Percentiles rank a stretch among this genome's conserved stretches.
phyloP scores from a whole-genome alignment of 2,888 invertebrate genomes.

The Apeira syringaria region DNA sequence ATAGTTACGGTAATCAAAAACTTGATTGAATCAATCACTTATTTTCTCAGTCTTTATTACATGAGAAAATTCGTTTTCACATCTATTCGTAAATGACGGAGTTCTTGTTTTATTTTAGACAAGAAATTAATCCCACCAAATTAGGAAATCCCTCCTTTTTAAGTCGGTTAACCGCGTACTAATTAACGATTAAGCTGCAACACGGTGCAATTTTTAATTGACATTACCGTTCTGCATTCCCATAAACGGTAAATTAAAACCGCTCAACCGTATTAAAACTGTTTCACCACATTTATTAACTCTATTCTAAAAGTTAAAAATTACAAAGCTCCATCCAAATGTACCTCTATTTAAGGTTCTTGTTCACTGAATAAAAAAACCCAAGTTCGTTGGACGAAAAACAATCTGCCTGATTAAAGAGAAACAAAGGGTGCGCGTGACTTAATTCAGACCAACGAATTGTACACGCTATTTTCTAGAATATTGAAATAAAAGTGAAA shows the following conservation, averaged over 20 bases:
- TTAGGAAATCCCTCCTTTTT: too few species aligned
- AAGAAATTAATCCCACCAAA: too few species aligned
- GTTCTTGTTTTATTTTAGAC: too few species aligned
- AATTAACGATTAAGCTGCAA: too few species aligned
- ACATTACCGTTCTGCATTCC: background rate
- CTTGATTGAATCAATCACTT: too few species aligned
- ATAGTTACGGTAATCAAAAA: too few species aligned
- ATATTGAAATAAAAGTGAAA: slow-evolving; percentile 23
- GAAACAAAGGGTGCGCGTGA: slow-evolving; percentile 17
- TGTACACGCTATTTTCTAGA: slow-evolving; percentile 16
- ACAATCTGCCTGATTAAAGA: slow-evolving; percentile 26
- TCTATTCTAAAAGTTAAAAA: slow-evolving; percentile 15
- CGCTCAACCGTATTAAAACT: background rate
- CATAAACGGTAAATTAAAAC: slow-evolving; percentile 9
- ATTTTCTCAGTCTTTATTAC: too few species aligned
- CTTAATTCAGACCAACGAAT: slow-evolving; percentile 25
- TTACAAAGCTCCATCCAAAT: slow-evolving; percentile 11
- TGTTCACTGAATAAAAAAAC: slow-evolving; percentile 12
- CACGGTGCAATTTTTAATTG: background rate
- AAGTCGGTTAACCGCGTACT: too few species aligned
- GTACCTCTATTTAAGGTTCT: slow-evolving; percentile 12
- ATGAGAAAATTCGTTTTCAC: too few species aligned
- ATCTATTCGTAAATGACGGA: too few species aligned
- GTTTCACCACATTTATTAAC: slow-evolving; percentile 15
- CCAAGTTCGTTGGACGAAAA: slow-evolving; percentile 24